Percentiles rank a stretch among this genome's conserved stretches.
Evolutionary conservation across 2,113 vertebrate species (phyloP).

Genomic region (Dissostichus mawsoni): DNA sequence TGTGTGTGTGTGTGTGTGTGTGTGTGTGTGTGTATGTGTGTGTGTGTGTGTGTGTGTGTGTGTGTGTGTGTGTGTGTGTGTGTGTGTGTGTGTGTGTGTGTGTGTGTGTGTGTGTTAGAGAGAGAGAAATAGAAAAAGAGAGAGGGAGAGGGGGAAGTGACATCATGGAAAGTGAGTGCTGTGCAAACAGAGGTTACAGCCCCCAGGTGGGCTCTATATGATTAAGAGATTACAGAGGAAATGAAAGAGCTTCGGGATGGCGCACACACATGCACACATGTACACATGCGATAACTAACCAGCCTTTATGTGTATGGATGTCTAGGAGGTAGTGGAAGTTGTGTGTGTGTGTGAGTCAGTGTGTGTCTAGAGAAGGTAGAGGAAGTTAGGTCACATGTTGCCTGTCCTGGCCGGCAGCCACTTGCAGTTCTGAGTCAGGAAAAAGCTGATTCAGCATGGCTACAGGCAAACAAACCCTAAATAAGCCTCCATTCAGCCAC

Average conservation of each 20-base stretch:
- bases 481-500: constrained; percentile 41
- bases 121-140: background rate
- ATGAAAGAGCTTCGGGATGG: constrained; percentile 65
- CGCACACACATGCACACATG: background rate
- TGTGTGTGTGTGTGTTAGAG: background rate
- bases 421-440: constrained; percentile 59
- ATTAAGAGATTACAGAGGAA: constrained; percentile 79
- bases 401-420: constrained; percentile 50
- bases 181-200: constrained; percentile 57
- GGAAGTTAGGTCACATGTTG: constrained; percentile 49
- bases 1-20: too few species aligned
- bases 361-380: constrained; percentile 32
- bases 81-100: too few species aligned
- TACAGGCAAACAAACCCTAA: constrained; percentile 60
- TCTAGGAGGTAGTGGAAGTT: constrained; percentile 22
- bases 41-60: too few species aligned
- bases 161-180: constrained; percentile 79
- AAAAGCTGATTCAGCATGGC: constrained; percentile 69
- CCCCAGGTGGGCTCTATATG: constrained; percentile 71
- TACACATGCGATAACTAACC: constrained; percentile 31
- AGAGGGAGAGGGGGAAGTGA: constrained; percentile 62
- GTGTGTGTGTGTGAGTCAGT: constrained; percentile 8
- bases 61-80: too few species aligned
- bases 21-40: too few species aligned
- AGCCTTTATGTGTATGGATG: constrained; percentile 27